Evolutionary conservation across 2,888 invertebrate genomes (phyloP).

Genomic region (Cryptocheilus praepositus): DNA sequence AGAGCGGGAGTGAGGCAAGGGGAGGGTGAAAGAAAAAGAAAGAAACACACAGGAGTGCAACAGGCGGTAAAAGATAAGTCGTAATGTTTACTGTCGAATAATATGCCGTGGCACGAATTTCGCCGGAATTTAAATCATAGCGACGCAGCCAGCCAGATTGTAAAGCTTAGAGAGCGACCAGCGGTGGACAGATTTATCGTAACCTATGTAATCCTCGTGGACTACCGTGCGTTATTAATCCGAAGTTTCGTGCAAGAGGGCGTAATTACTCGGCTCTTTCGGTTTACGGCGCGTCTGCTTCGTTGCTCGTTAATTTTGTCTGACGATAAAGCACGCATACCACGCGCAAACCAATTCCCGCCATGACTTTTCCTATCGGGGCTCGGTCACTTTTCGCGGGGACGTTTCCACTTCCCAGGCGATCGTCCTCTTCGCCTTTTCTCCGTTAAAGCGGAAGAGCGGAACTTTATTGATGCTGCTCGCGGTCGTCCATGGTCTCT

Average conservation of each 20-base stretch:
- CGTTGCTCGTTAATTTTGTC: too few relatives aligned
- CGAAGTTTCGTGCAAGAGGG: slow-evolving; percentile 28
- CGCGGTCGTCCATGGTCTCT: too few relatives aligned
- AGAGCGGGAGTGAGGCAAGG: not conserved
- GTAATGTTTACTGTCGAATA: slow-evolving; percentile 33
- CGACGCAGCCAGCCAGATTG: slow-evolving; percentile 23
- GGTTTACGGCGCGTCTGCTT: not conserved
- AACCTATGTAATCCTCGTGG: slow-evolving; percentile 31
- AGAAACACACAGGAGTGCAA: slow-evolving; percentile 31
- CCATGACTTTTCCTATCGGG: too few relatives aligned
- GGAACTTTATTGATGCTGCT: not conserved
- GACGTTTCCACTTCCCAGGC: not conserved
- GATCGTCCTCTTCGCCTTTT: not conserved
- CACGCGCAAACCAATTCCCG: too few relatives aligned
- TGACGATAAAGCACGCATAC: too few relatives aligned
- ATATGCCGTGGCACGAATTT: slow-evolving; percentile 38
- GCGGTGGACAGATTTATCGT: slow-evolving; percentile 40
- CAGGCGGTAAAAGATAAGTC: slow-evolving; percentile 47
- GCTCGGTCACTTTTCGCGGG: too few relatives aligned
- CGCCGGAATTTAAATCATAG: slow-evolving; percentile 43
- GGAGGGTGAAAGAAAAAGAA: not conserved
- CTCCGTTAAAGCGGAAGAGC: not conserved
- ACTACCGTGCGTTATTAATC: slow-evolving; percentile 33
- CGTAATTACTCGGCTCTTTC: slow-evolving; percentile 30
- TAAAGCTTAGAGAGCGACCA: slow-evolving; percentile 41